A percentile compares a stretch with the other conserved stretches of the same genome.
Evolutionary conservation across 2,113 vertebrate species (phyloP).

Genomic region (Paracanthobrama guichenoti): DNA sequence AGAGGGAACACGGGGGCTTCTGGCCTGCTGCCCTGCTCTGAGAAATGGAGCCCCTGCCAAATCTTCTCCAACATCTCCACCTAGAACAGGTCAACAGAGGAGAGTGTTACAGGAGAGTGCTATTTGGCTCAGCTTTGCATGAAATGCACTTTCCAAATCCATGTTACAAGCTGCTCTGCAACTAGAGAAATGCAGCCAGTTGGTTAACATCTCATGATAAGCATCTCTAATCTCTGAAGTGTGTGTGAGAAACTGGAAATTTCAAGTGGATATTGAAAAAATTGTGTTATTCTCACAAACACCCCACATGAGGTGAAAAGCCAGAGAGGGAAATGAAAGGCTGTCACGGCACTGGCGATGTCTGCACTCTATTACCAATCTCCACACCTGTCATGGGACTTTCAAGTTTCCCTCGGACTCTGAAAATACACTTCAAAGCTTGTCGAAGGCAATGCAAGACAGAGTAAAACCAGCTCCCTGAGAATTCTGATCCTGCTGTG

Average conservation of each 20-base stretch:
- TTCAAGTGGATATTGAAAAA: background rate
- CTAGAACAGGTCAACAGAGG: constrained; percentile 63
- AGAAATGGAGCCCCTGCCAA: constrained; percentile 63
- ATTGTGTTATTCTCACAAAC: background rate
- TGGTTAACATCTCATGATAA: background rate
- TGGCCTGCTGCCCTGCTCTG: constrained; percentile 24
- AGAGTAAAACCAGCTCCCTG: constrained; percentile 23
- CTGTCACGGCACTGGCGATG: constrained; percentile 19
- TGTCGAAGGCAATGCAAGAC: constrained; percentile 30
- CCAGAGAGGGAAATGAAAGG: constrained; percentile 2
- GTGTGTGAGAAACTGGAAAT: background rate
- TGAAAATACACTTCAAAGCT: constrained; percentile 62
- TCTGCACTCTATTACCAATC: constrained; percentile 61
- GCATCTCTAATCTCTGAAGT: background rate
- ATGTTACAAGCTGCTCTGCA: constrained; percentile 1
- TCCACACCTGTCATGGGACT: constrained; percentile 61
- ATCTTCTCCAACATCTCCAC: constrained; percentile 73
- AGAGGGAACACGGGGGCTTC: constrained; percentile 63
- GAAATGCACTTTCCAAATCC: constrained; percentile 21
- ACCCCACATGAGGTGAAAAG: background rate
- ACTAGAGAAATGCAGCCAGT: background rate
- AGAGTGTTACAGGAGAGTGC: constrained; percentile 6
- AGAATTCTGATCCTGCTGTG: constrained; percentile 26
- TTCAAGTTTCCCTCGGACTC: constrained; percentile 40
- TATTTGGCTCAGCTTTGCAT: background rate